Evolutionary conservation across 2,113 vertebrate genomes (phyloP), one percentile per base, ranked within the genome.

Genomic region (Typhlomys cinereus): DNA sequence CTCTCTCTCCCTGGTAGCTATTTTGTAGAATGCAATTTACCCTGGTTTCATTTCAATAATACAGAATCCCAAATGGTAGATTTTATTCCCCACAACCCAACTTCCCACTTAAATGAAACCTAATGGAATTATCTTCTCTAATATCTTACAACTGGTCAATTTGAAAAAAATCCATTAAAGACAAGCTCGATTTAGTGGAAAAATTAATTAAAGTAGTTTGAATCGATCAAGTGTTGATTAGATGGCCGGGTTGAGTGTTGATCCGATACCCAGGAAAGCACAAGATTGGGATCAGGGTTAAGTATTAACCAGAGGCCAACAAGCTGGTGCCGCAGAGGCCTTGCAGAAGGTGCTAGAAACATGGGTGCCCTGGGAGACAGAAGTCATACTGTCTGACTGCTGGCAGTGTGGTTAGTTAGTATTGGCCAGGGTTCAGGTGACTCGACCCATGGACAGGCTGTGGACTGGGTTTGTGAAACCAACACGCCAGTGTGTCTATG

Each of bases 121-220:
- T 93, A 78, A 95, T 85, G 48, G 50, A 88, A 92, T 88, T 93
- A 85, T 92, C 70, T 92, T 92, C 57, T 29, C 57, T 69, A 12
- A n/a, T 48, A 46, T 90, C 64, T 69, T 34, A 10, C 85, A 87
- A 64, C 29, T 44, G 92, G 88, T 90, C 66, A 54, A 29, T 90
- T 80, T 75, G 79, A 90, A 94, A 85, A 93, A 88, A 92, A 85
- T 82, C 59, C 81, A 78, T 74, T 88, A 75, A 79, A 85, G 23
- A 85, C 44, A 71, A 66, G 57, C 90, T 34, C 10, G 31, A 62
- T 85, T 93, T 52, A 52, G 85, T 61, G 59, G 81, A 66, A 92
- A 96, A 76, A 94, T 75, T 95, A 89, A 93, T 94, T 88, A 89
- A 93, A 39, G 78, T 78, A 36, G 82, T 93, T 85, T 59, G 52